Evolutionary conservation across 2,888 invertebrate species (phyloP).

Genomic region (Agonopterix alstromeriana): DNA sequence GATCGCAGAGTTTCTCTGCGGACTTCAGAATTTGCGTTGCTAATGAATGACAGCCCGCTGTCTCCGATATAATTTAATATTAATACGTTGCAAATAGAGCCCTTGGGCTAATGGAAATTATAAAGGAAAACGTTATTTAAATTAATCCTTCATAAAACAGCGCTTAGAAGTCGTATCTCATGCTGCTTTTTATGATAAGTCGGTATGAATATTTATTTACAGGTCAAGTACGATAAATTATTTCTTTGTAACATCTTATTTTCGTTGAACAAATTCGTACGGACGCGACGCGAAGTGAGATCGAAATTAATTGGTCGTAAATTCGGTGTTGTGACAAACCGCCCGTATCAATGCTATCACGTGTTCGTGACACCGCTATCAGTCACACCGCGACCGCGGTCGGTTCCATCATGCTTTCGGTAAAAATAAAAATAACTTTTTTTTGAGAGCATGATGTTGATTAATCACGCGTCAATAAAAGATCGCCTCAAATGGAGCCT

Average conservation of each 20-base stretch:
- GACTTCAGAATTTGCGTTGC: conserved; percentile 10
- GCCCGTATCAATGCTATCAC: conserved; percentile 4
- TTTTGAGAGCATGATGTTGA: conserved; percentile 1
- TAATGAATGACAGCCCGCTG: conserved; percentile 6
- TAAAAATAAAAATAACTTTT: neutral
- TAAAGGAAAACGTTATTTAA: conserved; percentile 1
- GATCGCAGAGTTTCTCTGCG: conserved; percentile 1
- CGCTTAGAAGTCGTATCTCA: too few species aligned
- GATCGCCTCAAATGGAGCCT: neutral
- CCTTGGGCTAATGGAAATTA: conserved; percentile 3
- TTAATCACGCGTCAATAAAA: neutral
- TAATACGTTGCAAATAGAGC: conserved; percentile 5
- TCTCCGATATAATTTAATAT: conserved; percentile 1
- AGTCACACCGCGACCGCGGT: conserved; percentile 3
- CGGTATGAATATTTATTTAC: neutral
- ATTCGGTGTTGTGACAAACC: conserved; percentile 2
- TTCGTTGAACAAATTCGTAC: neutral
- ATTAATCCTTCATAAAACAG: neutral
- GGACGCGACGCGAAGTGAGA: neutral
- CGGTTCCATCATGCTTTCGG: neutral
- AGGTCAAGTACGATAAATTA: conserved; percentile 1
- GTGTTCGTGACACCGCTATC: conserved; percentile 5
- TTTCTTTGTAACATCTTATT: neutral
- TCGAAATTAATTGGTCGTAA: conserved; percentile 3
- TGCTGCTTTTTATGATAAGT: too few species aligned